Evolutionary conservation across 2,888 invertebrate species (phyloP), one percentile per base, ranked within the genome.

Genomic region (Platycheirus rosarum): DNA sequence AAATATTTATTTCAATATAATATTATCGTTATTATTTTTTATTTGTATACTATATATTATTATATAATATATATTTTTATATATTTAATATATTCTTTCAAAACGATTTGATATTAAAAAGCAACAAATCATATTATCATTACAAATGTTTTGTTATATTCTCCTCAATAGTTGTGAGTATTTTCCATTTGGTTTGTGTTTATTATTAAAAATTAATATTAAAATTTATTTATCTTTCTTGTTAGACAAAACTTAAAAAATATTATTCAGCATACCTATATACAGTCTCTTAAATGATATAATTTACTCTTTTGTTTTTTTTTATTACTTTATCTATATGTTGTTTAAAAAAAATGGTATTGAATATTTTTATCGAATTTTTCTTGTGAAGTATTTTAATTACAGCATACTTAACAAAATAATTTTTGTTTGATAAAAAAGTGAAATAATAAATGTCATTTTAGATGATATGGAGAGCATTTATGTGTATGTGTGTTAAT

Each of bases 271-370:
- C 80, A 76, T 80, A 70, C 76, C 65, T 80, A 80, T 80, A 48
- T 80, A 80, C 80, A 80, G 76, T 80, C 80, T 80, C 80, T 80
- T 80, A 80, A 80, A 80, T 80, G 80, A 76, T 80, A 80, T 57
- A 40, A 57, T 80, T 46, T 46, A 69, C 44, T 68, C 55, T 68
- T 76, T 46, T 55, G 7, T 13, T 55, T 42, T 14, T 51, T 18
- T 20, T 26, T 68, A 9, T 49, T 60, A 32, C 51, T 60, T 75
- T 71, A 60, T 65, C 63, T 65, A 46, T 32, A n/a, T n/a, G n/a
- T n/a, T n/a, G 53, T 69, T 57, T 44, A 20, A 37, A 7, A 37
- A 29, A 53, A 35, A 37, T 78, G 26, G 71, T 20, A 68, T 73
- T 48, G 23, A 35, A n/a, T n/a, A n/a, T 37, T 37, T 51, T 11